Evolutionary conservation across 2,797 vertebrate genomes (phyloP).

Genomic region (Anniella stebbinsi): DNA sequence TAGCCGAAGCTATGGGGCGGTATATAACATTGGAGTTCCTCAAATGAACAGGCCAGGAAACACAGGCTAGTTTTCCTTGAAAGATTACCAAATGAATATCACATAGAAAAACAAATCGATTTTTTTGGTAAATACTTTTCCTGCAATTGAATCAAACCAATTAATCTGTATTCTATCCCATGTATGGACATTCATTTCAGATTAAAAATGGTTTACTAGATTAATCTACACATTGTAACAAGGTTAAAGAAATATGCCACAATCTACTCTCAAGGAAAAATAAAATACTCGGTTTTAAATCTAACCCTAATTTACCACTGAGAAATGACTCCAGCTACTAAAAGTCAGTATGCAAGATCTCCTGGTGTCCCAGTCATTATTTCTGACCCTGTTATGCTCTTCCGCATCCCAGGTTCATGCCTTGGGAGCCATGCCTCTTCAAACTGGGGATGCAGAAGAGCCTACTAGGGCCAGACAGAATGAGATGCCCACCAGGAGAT

Average conservation of each 20-base stretch:
- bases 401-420: too few species aligned
- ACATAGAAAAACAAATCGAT: background rate
- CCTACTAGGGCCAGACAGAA: too few species aligned
- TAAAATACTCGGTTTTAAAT: too few species aligned
- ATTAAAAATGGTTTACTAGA: slow-evolving; percentile 8
- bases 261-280: slow-evolving; percentile 10
- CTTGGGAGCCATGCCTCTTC: too few species aligned
- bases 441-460: too few species aligned
- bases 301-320: too few species aligned
- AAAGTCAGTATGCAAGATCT: too few species aligned
- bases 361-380: too few species aligned
- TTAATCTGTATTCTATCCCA: background rate
- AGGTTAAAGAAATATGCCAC: slow-evolving; percentile 8
- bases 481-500: too few species aligned
- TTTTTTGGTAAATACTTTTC: background rate
- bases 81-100: background rate
- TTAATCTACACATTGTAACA: background rate
- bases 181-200: background rate
- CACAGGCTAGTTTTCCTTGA: slow-evolving; percentile 2
- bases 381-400: too few species aligned
- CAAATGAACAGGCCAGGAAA: slow-evolving; percentile 3
- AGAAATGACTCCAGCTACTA: too few species aligned
- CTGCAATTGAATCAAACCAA: background rate
- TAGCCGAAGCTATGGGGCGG: too few species aligned
- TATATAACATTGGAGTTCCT: background rate